Evolutionary conservation across 2,113 vertebrate genomes (phyloP).

Genomic region (Cyphomyrus plagiostoma): DNA sequence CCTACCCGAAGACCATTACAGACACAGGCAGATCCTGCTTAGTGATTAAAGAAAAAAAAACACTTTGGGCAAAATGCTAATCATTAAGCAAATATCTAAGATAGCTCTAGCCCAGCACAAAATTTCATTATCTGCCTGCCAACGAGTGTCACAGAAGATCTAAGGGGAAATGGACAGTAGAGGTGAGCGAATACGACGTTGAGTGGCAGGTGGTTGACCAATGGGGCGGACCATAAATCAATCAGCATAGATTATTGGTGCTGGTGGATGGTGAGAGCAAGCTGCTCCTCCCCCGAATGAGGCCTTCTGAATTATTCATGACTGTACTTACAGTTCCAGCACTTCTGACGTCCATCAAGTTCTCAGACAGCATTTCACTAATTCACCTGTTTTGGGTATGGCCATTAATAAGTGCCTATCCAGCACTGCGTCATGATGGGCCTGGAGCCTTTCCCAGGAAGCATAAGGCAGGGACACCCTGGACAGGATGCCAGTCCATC

Average conservation of each 20-base stretch:
- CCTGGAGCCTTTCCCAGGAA: not conserved
- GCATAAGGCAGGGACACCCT: not conserved
- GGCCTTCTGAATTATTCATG: not conserved
- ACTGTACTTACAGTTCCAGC: not conserved
- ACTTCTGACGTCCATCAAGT: not conserved
- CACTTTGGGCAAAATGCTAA: not conserved
- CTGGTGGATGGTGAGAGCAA: not conserved
- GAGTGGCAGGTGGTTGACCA: not conserved
- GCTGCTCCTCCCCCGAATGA: not conserved
- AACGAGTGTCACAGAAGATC: not conserved
- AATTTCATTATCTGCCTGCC: not conserved
- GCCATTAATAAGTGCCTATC: not conserved
- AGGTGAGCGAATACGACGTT: not conserved
- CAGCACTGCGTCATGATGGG: not conserved
- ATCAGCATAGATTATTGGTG: not conserved
- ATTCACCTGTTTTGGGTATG: not conserved
- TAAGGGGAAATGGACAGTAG: not conserved
- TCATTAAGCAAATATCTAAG: not conserved
- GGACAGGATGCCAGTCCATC: not conserved
- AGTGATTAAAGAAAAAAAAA: not conserved
- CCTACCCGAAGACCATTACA: not conserved
- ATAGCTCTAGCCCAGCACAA: not conserved
- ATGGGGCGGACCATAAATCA: not conserved
- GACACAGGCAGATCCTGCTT: not conserved
- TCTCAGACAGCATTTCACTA: not conserved